Base-by-base conservation (phyloP, 2,797 vertebrate genomes). In the Hyperoplus lanceolatus region DNA sequence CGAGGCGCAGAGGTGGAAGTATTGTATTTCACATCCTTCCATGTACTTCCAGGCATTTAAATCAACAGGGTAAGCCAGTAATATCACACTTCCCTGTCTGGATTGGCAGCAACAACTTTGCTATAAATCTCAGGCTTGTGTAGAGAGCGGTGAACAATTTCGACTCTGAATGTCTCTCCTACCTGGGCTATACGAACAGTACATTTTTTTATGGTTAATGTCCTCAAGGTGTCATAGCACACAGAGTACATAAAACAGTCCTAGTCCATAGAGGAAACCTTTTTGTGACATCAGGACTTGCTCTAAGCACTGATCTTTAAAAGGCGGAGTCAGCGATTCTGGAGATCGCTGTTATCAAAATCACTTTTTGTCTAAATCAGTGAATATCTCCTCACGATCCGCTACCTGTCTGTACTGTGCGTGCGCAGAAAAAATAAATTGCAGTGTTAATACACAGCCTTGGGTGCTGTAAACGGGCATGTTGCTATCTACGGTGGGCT, bases 11-110 rank as follows among this genome's bases (percentile, higher is more conserved):
- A 69, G 29, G 64, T 77, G 71, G 69, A 81, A 66, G 61, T 79
- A 70, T 83, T 83, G n/a, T 41, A 69, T 85, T 77, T 88, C 70
- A 72, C 65, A 86, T 70, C 72, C 82, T 68, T 73, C 29, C 46
- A 43, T 63, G 3, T 53, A 79, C 83, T 87, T 87, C 71, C 77
- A 88, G 81, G 36, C 48, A 80, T 80, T 80, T 62, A 81, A 86
- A 63, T 81, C 63, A 85, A 77, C 65, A 61, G 70, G 10, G 7
- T 14, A 62, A 65, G 79, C 79, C 66, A 70, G 78, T 39, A 62
- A 71, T 62, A 63, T 81, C 72, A 81, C 68, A 84, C 71, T 75
- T 73, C 56, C 80, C 41, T 68, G 77, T 69, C 61, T 58, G 56
- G 64, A 29, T 57, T 59, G 66, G 69, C 51, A 42, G 51, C 56